A percentile compares a stretch with the other conserved stretches of the same genome.
Conservation (phyloP, 2,113 vertebrate species). For the Thamnophis sirtalis region DNA sequence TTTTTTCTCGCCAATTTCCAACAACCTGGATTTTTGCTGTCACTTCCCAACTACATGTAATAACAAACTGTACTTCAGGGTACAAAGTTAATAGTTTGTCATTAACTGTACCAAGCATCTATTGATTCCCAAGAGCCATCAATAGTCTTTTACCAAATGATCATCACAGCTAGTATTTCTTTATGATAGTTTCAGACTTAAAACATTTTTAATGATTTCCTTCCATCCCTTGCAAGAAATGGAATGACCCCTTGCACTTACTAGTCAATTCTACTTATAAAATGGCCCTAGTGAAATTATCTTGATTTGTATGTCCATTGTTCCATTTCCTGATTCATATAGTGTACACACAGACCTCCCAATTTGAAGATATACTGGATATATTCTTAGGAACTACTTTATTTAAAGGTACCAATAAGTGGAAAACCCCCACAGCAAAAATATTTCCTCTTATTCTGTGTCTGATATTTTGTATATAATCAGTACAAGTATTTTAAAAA, state of each 20-base stretch:
- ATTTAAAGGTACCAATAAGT: neutral
- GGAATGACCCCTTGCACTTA: neutral
- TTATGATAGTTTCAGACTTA: neutral
- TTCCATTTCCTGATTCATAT: neutral
- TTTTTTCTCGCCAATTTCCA: neutral
- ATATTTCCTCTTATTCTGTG: neutral
- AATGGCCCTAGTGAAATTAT: neutral
- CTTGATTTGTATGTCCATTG: neutral
- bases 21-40: neutral
- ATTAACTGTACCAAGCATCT: constrained; percentile 1
- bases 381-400: neutral
- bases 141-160: neutral
- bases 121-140: constrained; percentile 14
- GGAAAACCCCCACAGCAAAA: neutral
- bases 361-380: neutral
- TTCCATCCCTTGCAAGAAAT: neutral
- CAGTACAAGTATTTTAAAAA: neutral
- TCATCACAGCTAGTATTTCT: neutral
- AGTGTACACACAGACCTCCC: neutral
- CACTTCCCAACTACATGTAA: neutral
- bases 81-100: neutral
- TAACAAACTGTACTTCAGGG: neutral
- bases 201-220: neutral
- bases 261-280: neutral
- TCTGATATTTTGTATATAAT: neutral